Base-by-base conservation (phyloP, 2,888 invertebrate species). In the Serripes groenlandicus region DNA sequence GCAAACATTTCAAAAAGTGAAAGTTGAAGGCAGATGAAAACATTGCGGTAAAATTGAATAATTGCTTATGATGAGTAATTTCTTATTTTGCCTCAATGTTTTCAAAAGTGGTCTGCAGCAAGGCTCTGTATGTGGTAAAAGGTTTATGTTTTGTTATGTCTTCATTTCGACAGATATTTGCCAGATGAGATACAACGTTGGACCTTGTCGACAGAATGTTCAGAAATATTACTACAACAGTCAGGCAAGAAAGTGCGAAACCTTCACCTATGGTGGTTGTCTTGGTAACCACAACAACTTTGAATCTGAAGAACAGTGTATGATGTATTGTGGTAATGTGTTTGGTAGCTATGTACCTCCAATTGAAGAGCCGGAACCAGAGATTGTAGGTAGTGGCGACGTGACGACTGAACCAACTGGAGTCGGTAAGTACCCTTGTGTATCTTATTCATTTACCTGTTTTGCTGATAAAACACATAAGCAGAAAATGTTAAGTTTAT, bases 181-280 rank as follows among this genome's bases (percentile, higher is more conserved):
- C 56, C 71, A 70, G n/a, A 52, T 81, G 42, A 83, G 81, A 64
- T 79, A 81, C 11, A 76, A 79, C 68, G 82, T 84, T 11, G 89
- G 89, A 30, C 79, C 85, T 11, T 90, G 89, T 68, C 68, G 75
- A 54, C 86, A 93, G 64, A 93, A 90, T 75, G 78, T 83, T 11
- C 89, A 90, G 7, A 90, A 87, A 60, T 94, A 93, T 93, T 91
- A 89, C 83, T 94, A 90, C 83, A 91, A 94, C 83, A 66, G 85
- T 4, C 92, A 95, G 15, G 96, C 96, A 66, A 97, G 97, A 37
- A 94, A 94, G 21, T 97, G 97, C 92, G 95, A 96, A 62, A 95
- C 96, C 90, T 98, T 98, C 95, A 95, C 96, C 85, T 98, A 96
- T 90, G 96, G 96, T 23, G 94, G 94, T 37, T 95, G 95, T 86